These are phyloP conservation scores for Brachypalpus laphriformis DNA, from an alignment of 2,888 invertebrate species.

Conservation along the genomic window DNA sequence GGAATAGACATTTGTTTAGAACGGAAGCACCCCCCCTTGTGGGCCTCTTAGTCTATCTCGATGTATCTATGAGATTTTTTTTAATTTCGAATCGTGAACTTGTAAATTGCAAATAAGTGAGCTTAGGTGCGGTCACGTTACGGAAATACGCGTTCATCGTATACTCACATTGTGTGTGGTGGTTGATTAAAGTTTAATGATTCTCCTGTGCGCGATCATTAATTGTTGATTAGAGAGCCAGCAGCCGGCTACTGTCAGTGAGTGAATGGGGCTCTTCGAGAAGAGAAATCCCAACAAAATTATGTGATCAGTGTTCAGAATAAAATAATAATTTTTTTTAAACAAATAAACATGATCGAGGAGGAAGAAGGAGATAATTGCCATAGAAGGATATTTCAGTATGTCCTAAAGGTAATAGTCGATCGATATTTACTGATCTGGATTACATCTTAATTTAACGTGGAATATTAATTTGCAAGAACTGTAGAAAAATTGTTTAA, in stretches of 20 bases:
- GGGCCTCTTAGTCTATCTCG: background rate
- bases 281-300: constrained; percentile 41
- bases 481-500: background rate
- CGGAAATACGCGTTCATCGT: constrained; percentile 60
- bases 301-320: constrained; percentile 40
- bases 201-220: constrained; percentile 49
- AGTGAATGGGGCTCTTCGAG: constrained; percentile 17
- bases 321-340: background rate
- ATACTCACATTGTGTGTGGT: constrained; percentile 19
- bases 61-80: constrained; percentile 41
- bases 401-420: constrained; percentile 60
- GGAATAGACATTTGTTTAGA: constrained; percentile 64
- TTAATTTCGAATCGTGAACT: constrained; percentile 60
- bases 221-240: constrained; percentile 42
- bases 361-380: constrained; percentile 61
- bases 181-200: constrained; percentile 67
- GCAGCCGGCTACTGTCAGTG: constrained; percentile 13
- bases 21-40: constrained; percentile 47
- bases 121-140: constrained; percentile 71
- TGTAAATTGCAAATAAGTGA: constrained; percentile 56
- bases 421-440: background rate
- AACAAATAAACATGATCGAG: constrained; percentile 46
- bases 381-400: constrained; percentile 68
- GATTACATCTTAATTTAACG: background rate
- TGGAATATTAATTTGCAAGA: background rate